Evolutionary conservation across 2,888 invertebrate genomes (phyloP), one percentile per base, ranked within the genome.

Genomic region (Odontomyia ornata): DNA sequence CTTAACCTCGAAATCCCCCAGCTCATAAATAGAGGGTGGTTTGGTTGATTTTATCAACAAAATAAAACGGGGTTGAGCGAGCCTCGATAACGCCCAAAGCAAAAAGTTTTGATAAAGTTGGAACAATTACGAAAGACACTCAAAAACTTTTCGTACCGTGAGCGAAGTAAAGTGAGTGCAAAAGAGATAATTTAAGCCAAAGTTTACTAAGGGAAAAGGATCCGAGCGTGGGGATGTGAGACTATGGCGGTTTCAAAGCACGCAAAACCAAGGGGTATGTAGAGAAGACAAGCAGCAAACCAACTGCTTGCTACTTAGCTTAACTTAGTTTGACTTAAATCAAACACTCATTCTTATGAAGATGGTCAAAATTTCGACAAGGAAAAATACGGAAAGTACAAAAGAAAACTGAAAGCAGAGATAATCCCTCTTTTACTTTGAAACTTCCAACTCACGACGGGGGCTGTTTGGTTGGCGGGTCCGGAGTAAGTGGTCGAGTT

Each of bases 31-130:
- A 21, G 21, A 2, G 23, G 25, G 25, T 25, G 60, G 25, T 23
- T n/a, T 21, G 60, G 25, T 60, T n/a, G 18, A 52, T 4, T 62
- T 43, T 18, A 65, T 43, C 65, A 62, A 36, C 43, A 30, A 1
- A 36, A 65, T 18, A 65, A 27, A 65, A 15, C 27, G 28, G n/a
- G 28, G 4, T 1, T 62, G 52, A 52, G 52, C 13, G n/a, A 52
- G 52, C 52, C 52, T n/a, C 52, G n/a, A 18, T n/a, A 30, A 30
- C 30, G 46, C 23, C 52, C n/a, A 27, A 57, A 77, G 64, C 56
- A 75, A 77, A 77, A 77, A 77, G 43, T 77, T 77, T 64, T 73
- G 77, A 77, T 77, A 77, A 77, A 77, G 77, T 77, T 77, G 64
- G 67, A 56, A 77, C 73, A 77, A 77, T 77, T 77, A 75, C 52